Evolutionary conservation across 1,140 invertebrate species (phyloP).

Genomic region (Hestina assimilis): DNA sequence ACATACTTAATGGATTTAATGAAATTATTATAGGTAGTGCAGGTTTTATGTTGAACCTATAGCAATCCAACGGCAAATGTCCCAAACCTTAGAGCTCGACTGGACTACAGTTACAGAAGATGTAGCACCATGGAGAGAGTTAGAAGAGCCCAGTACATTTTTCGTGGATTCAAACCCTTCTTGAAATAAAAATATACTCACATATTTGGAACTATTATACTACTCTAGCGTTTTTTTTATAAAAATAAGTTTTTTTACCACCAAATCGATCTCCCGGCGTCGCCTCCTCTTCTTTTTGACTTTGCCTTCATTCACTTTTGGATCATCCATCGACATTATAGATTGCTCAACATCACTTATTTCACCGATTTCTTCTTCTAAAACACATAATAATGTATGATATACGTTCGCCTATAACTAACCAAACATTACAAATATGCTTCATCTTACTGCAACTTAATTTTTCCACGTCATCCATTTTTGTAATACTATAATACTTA

Average conservation of each 20-base stretch:
- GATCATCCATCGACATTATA: slow-evolving; percentile 50
- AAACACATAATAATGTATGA: slow-evolving; percentile 25
- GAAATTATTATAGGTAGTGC: too few species aligned
- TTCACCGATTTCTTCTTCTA: slow-evolving; percentile 62
- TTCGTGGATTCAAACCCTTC: too few species aligned
- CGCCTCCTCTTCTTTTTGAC: slow-evolving; percentile 58
- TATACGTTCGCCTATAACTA: background rate
- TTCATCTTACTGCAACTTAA: slow-evolving; percentile 64
- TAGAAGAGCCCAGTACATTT: too few species aligned
- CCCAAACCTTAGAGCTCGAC: too few species aligned
- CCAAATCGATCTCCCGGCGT: slow-evolving; percentile 72
- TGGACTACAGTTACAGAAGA: too few species aligned
- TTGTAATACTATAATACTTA: background rate
- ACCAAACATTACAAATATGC: background rate
- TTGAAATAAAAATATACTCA: too few species aligned
- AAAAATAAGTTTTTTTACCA: too few species aligned
- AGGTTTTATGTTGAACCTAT: too few species aligned
- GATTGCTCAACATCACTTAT: slow-evolving; percentile 66
- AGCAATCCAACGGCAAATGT: too few species aligned
- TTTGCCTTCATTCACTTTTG: slow-evolving; percentile 57
- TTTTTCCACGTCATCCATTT: slow-evolving; percentile 65
- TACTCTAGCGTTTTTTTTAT: too few species aligned
- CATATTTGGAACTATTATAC: background rate
- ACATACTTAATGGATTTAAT: too few species aligned
- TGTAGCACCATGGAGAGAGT: too few species aligned